Evolutionary conservation across 2,888 invertebrate species (phyloP).

Genomic region (Erynnis tages): DNA sequence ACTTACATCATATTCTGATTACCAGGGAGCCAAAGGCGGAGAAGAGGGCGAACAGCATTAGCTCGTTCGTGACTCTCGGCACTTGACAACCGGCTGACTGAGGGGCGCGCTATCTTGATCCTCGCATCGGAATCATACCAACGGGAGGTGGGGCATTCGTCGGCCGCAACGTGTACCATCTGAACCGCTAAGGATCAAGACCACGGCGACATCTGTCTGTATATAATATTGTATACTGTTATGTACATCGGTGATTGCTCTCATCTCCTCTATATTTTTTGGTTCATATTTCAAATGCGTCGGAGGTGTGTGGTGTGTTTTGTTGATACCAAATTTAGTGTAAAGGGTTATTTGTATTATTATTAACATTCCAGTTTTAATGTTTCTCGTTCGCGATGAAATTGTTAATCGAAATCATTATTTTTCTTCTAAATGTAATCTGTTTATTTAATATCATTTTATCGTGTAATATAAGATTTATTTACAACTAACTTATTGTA

Average conservation of each 20-base stretch:
- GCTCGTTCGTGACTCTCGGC: constrained; percentile 88
- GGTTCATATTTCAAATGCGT: constrained; percentile 47
- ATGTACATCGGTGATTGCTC: constrained; percentile 42
- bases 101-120: constrained; percentile 74
- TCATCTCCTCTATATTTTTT: constrained; percentile 56
- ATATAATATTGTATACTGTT: constrained; percentile 28
- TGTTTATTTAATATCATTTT: constrained; percentile 73
- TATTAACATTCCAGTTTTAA: constrained; percentile 79
- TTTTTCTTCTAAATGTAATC: constrained; percentile 63
- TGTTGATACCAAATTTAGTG: constrained; percentile 75
- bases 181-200: constrained; percentile 59
- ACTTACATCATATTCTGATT: constrained; percentile 28
- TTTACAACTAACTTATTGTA: constrained; percentile 77
- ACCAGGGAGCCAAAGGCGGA: constrained; percentile 90
- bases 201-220: constrained; percentile 38
- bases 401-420: constrained; percentile 61
- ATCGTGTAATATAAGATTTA: constrained; percentile 77
- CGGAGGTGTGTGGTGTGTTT: constrained; percentile 69
- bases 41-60: constrained; percentile 94
- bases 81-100: constrained; percentile 85
- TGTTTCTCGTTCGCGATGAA: constrained; percentile 67
- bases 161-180: constrained; percentile 42
- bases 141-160: constrained; percentile 50
- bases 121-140: constrained; percentile 58
- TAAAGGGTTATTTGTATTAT: constrained; percentile 65